Conservation (phyloP, 2,888 invertebrate species). For the Willowsia nigromaculata region DNA sequence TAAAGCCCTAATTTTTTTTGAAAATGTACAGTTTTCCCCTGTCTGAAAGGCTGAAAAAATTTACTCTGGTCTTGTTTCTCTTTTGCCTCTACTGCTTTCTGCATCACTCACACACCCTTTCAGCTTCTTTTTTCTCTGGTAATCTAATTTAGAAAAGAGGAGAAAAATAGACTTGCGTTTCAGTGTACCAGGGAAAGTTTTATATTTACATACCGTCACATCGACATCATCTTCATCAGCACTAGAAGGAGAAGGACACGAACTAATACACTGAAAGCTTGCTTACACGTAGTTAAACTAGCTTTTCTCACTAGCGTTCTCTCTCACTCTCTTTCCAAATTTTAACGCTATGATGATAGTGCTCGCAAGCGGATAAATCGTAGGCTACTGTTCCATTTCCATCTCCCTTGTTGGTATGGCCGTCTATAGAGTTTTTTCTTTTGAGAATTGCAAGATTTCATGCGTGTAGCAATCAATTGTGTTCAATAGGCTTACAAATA, state of each 20-base stretch:
- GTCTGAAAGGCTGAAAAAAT: too few species aligned
- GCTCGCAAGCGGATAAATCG: neutral
- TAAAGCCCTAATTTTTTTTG: slow-evolving; percentile 51
- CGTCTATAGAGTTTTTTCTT: too few species aligned
- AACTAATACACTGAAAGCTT: neutral
- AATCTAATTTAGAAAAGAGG: slow-evolving; percentile 61
- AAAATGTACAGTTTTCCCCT: slow-evolving; percentile 15
- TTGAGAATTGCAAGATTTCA: too few species aligned
- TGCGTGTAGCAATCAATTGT: too few species aligned
- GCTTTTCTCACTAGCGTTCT: too few species aligned
- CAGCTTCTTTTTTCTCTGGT: neutral
- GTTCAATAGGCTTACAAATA: too few species aligned
- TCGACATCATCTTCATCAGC: neutral
- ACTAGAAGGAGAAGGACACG: neutral
- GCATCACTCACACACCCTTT: neutral
- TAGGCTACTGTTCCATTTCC: neutral
- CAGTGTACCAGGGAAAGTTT: neutral
- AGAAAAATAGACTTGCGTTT: neutral
- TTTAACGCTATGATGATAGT: neutral
- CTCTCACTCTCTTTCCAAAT: neutral
- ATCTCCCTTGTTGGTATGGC: neutral
- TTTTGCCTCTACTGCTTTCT: neutral
- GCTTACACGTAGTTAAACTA: neutral
- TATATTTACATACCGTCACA: neutral
- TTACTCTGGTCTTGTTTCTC: neutral